phyloP scores from a whole-genome alignment of 2,797 vertebrate species.

The Hypotaenidia philippensis region DNA sequence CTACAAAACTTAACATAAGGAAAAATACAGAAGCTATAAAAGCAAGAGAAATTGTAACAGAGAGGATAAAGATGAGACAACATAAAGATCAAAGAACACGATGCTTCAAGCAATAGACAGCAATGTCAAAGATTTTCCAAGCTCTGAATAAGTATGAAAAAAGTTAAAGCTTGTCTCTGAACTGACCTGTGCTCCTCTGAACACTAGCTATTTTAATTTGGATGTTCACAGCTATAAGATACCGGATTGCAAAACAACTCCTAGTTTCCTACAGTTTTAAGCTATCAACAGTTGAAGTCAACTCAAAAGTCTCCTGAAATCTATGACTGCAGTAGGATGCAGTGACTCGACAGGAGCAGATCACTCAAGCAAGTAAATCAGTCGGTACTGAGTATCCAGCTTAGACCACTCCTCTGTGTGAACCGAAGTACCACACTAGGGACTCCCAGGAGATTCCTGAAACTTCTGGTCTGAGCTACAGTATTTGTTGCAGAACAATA shows the following conservation, averaged over 20 bases:
- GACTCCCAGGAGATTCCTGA: neutral
- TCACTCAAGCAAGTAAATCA: neutral
- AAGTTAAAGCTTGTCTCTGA: conserved; percentile 13
- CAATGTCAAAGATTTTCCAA: conserved; percentile 38
- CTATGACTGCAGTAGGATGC: neutral
- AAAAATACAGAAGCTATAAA: conserved; percentile 57
- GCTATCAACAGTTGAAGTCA: neutral
- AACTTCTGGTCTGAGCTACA: neutral
- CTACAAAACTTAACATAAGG: conserved; percentile 62
- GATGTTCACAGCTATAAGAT: neutral
- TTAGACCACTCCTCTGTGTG: neutral
- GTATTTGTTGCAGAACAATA: neutral
- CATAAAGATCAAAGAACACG: conserved; percentile 59
- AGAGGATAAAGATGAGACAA: conserved; percentile 49
- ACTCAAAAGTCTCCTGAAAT: neutral
- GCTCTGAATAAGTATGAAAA: conserved; percentile 14
- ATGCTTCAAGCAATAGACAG: conserved; percentile 51
- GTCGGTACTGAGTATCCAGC: neutral
- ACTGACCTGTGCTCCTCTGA: conserved; percentile 48
- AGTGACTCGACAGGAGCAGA: neutral
- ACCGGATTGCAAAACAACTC: neutral
- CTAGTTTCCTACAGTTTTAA: neutral
- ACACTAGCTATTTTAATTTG: neutral
- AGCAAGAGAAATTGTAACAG: conserved; percentile 40
- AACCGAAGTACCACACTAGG: neutral